Conservation (phyloP, 2,797 vertebrate genomes). For the Austrolebias charrua region DNA sequence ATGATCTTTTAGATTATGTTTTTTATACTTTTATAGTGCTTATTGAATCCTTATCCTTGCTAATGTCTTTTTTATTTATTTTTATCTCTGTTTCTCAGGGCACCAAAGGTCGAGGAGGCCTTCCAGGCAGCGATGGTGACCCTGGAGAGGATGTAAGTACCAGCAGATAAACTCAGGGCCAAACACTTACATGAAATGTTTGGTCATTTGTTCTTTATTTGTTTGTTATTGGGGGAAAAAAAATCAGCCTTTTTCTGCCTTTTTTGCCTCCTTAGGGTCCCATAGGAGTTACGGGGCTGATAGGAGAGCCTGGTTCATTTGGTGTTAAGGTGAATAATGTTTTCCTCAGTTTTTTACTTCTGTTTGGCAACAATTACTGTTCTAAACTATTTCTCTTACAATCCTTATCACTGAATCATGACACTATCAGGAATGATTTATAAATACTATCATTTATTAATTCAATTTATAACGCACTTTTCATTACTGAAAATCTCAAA, state of each 20-base stretch:
- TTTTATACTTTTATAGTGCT: background rate
- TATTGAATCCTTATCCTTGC: background rate
- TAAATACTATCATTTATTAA: background rate
- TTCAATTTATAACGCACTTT: no score
- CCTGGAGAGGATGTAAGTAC: constrained; percentile 74
- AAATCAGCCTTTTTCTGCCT: background rate
- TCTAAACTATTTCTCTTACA: background rate
- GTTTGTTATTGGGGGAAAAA: no score
- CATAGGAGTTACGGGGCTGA: constrained; percentile 64
- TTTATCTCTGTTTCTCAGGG: constrained; percentile 49
- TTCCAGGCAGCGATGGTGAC: constrained; percentile 73
- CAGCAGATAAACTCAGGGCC: background rate
- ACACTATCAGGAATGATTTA: background rate
- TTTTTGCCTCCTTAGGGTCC: constrained; percentile 55
- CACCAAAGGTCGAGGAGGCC: constrained; percentile 41
- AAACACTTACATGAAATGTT: background rate
- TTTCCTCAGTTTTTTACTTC: background rate
- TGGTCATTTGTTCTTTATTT: no score
- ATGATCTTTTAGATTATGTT: background rate
- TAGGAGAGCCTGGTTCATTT: constrained; percentile 62
- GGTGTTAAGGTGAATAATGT: constrained; percentile 55
- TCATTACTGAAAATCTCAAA: no score
- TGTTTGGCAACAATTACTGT: background rate
- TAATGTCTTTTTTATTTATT: background rate
- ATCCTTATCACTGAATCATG: background rate